These are phyloP conservation scores for Albula glossodonta DNA, from an alignment of 2,113 vertebrate species.

Conservation along the genomic window DNA sequence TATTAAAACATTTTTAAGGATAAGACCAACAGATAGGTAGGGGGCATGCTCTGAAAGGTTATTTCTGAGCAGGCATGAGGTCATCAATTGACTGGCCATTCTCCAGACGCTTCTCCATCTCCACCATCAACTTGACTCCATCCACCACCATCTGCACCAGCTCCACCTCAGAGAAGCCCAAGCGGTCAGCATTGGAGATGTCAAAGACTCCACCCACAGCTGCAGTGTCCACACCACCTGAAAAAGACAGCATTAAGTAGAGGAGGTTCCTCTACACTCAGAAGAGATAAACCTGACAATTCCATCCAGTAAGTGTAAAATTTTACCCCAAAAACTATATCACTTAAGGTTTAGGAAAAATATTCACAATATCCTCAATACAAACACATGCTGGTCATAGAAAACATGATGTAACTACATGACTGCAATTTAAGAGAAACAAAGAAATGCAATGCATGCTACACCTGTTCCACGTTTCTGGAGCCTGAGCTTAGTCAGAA, in stretches of 20 bases:
- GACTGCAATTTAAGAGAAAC: neutral
- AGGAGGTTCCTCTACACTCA: neutral
- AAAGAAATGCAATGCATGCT: neutral
- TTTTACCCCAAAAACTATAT: neutral
- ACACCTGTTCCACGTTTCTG: conserved; percentile 96
- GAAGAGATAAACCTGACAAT: neutral
- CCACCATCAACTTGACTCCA: conserved; percentile 86
- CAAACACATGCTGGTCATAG: neutral
- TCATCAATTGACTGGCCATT: conserved; percentile 84
- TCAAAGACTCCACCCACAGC: conserved; percentile 93
- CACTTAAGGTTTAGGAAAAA: neutral
- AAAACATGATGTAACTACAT: neutral
- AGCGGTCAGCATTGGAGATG: conserved; percentile 91
- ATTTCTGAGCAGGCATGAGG: conserved; percentile 92
- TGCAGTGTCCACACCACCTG: conserved; percentile 95
- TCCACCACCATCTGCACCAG: conserved; percentile 97
- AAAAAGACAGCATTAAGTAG: neutral
- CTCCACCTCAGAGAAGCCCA: conserved; percentile 97
- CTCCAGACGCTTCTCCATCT: conserved; percentile 96
- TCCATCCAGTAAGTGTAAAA: neutral
- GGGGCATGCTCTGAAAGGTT: conserved; percentile 33
- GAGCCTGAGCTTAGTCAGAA: conserved; percentile 86
- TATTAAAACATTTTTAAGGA: no score
- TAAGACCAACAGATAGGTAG: no score
- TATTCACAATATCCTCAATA: neutral